These are phyloP conservation scores for Ceratina calcarata DNA, from an alignment of 1,140 invertebrate genomes.

Conservation along the genomic window DNA sequence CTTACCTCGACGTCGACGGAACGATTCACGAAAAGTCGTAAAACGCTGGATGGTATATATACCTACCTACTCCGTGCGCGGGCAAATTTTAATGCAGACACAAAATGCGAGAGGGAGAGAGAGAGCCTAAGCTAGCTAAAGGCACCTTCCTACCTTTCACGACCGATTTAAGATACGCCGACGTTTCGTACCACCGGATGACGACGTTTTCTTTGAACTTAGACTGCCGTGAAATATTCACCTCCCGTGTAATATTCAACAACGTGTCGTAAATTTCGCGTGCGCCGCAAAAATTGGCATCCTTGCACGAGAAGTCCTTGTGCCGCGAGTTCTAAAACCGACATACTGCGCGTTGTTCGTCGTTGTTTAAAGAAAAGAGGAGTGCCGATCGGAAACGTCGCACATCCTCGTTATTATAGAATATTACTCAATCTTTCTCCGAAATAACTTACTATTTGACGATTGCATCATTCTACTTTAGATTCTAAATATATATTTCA, in stretches of 20 bases:
- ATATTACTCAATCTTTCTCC: constrained; percentile 18
- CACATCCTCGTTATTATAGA: constrained; percentile 18
- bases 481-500: constrained; percentile 9
- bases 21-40: constrained; percentile 32
- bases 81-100: constrained; percentile 28
- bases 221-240: constrained; percentile 46
- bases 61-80: neutral
- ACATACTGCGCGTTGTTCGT: neutral
- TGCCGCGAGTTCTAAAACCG: constrained; percentile 26
- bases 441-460: neutral
- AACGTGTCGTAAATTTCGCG: constrained; percentile 40
- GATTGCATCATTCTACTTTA: constrained; percentile 25
- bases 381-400: constrained; percentile 17
- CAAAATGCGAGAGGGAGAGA: neutral
- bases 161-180: constrained; percentile 40
- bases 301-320: constrained; percentile 35
- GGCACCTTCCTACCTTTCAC: constrained; percentile 15
- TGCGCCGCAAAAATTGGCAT: constrained; percentile 36
- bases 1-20: neutral
- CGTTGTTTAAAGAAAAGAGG: neutral
- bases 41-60: neutral
- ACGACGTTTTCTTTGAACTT: constrained; percentile 46
- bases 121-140: neutral
- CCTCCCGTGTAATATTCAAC: constrained; percentile 38
- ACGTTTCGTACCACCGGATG: constrained; percentile 14